Percentiles rank a stretch among this genome's conserved stretches.
phyloP scores from a whole-genome alignment of 2,888 invertebrate genomes.

The Drosophila basisetae region DNA sequence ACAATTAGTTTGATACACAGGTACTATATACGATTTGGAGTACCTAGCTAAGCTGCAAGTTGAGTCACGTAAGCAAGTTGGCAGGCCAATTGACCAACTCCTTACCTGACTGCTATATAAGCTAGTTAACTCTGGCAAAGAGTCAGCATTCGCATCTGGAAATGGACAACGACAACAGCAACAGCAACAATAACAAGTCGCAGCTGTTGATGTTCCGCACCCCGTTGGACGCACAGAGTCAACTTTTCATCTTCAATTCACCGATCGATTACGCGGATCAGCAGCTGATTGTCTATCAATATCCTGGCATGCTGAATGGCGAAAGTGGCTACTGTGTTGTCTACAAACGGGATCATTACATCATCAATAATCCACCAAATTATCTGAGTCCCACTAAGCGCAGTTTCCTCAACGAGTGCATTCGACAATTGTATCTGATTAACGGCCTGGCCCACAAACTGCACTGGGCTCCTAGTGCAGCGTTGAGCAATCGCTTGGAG shows the following conservation, averaged over 20 bases:
- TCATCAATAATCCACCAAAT: slow-evolving; percentile 51
- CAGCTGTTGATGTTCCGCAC: slow-evolving; percentile 55
- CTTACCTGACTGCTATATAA: slow-evolving; percentile 62
- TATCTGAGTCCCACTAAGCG: slow-evolving; percentile 67
- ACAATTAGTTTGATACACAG: background rate
- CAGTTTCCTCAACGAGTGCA: slow-evolving; percentile 72
- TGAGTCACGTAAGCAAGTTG: slow-evolving; percentile 6
- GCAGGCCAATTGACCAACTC: slow-evolving; percentile 1
- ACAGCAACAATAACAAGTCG: slow-evolving; percentile 35
- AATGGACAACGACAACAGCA: background rate
- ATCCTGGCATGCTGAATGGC: slow-evolving; percentile 16
- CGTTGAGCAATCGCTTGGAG: slow-evolving; percentile 31
- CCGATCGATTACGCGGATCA: slow-evolving; percentile 59
- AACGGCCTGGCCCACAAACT: slow-evolving; percentile 51
- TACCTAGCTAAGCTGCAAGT: slow-evolving; percentile 23
- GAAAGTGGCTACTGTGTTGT: slow-evolving; percentile 62
- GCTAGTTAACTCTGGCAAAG: background rate
- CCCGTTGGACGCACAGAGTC: slow-evolving; percentile 42
- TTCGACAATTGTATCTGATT: slow-evolving; percentile 66
- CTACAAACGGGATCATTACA: slow-evolving; percentile 65
- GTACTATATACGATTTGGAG: background rate
- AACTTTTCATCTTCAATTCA: slow-evolving; percentile 58
- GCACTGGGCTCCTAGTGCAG: slow-evolving; percentile 40
- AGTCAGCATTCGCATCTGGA: slow-evolving; percentile 36
- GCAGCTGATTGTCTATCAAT: slow-evolving; percentile 59